Percentiles rank a stretch among this genome's conserved stretches.
Evolutionary conservation across 2,797 vertebrate species (phyloP).

Genomic region (Diplodus sargus): DNA sequence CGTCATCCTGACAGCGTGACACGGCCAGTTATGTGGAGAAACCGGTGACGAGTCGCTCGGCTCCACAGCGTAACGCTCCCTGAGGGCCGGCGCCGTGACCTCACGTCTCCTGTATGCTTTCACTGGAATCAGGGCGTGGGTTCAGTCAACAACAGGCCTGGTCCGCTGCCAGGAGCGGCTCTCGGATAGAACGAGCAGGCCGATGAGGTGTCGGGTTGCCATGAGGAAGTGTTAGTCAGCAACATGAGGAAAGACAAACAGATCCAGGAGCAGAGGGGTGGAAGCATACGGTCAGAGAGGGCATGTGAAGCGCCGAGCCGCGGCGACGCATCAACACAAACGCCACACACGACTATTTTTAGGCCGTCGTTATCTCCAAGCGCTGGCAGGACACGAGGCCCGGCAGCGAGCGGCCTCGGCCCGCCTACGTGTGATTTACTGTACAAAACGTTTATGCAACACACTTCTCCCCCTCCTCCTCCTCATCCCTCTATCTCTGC

Average conservation of each 20-base stretch:
- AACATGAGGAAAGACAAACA: not conserved
- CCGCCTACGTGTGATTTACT: constrained; percentile 51
- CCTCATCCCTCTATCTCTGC: not conserved
- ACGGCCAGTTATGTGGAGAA: constrained; percentile 19
- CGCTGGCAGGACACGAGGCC: constrained; percentile 13
- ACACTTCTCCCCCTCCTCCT: not conserved
- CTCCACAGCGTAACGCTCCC: not conserved
- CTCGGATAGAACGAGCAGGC: not conserved
- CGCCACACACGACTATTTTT: constrained; percentile 46
- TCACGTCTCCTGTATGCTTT: constrained; percentile 26
- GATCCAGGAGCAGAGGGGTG: not conserved
- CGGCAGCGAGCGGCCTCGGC: constrained; percentile 2
- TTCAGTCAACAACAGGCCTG: not conserved
- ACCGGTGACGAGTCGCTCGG: not conserved
- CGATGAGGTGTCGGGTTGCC: not conserved
- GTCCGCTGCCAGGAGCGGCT: constrained; percentile 8
- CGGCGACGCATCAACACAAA: not conserved
- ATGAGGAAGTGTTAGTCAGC: not conserved
- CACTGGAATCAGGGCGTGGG: constrained; percentile 3
- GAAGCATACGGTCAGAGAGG: not conserved
- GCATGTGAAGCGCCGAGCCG: not conserved
- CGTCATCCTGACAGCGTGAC: not conserved
- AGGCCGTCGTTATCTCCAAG: constrained; percentile 29
- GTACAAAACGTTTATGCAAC: constrained; percentile 59
- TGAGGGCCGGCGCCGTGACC: not conserved